phyloP scores from a whole-genome alignment of 2,888 invertebrate species.

The Andrena haemorrhoa region DNA sequence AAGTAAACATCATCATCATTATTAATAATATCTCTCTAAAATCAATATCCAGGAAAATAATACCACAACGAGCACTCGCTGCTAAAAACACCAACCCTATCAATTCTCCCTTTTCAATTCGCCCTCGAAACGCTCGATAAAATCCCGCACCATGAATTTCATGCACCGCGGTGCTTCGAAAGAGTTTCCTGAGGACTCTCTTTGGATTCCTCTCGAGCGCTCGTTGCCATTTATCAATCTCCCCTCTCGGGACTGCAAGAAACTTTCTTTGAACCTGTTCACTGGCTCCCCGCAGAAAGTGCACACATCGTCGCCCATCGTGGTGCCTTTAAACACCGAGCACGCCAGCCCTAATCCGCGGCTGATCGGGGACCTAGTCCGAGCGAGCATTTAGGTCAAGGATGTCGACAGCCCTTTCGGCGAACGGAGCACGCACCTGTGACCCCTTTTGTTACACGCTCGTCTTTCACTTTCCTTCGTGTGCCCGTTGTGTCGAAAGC shows the following conservation, averaged over 20 bases:
- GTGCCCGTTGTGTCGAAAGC: conserved; percentile 15
- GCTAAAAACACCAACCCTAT: neutral
- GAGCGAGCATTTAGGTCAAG: conserved; percentile 42
- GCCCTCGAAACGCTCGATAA: conserved; percentile 1
- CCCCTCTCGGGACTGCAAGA: conserved; percentile 41
- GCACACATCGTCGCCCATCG: conserved; percentile 20
- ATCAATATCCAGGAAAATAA: neutral
- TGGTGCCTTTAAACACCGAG: neutral
- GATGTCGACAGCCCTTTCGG: conserved; percentile 37
- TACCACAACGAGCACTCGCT: neutral
- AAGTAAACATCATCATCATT: neutral
- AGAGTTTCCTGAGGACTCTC: conserved; percentile 59
- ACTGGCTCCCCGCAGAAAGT: conserved; percentile 23
- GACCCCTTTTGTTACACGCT: conserved; percentile 5
- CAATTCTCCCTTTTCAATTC: neutral
- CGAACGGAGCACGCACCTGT: conserved; percentile 31
- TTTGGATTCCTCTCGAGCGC: conserved; percentile 57
- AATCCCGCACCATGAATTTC: conserved; percentile 4
- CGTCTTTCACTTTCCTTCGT: conserved; percentile 39
- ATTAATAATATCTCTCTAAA: neutral
- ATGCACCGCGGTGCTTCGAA: conserved; percentile 29
- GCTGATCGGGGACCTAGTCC: conserved; percentile 47
- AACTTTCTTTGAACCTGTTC: conserved; percentile 75
- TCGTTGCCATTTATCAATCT: conserved; percentile 55
- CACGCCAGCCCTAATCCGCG: conserved; percentile 8